Base-by-base conservation (phyloP, 2,113 vertebrate species). In the Bambusicola thoracicus region DNA sequence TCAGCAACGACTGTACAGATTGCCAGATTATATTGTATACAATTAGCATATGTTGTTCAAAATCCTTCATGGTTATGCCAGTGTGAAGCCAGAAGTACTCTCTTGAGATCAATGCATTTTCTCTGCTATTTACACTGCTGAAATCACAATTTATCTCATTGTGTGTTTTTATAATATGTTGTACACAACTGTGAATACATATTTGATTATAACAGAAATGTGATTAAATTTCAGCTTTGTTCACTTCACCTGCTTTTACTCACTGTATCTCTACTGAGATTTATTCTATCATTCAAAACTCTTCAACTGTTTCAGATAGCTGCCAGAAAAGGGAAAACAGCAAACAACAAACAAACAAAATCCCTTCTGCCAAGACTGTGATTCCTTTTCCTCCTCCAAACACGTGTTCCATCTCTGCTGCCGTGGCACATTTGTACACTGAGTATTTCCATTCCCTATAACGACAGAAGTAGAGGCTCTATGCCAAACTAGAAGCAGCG, bases 151-250 rank as follows among this genome's bases (percentile, higher is more conserved):
- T 96, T 91, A 95, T 65, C 89, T 83, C 65, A 32, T 82, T 92
- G 85, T 94, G 66, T 95, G 46, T 75, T 92, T 97, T 91, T 86
- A 70, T 95, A 95, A 92, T 87, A 74, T 69, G 87, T 68, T 77
- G 82, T 63, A 83, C 85, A 86, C 82, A 84, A 96, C 93, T 92
- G 82, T 94, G 94, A 94, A 93, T 96, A 72, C 61, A 15, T 94
- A 91, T 90, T 91, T 94, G 85, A 95, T 97, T 94, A 67, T 85
- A 95, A 95, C 85, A 94, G 91, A 92, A 96, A 87, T 90, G 87
- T 92, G 95, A 96, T 97, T 96, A 96, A 94, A 96, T 90, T 92
- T 89, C 69, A 92, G 82, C 89, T 95, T 94, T 94, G 93, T 92
- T 95, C 91, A 70, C 85, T 77, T 94, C 94, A 94, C 91, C 93